phyloP scores from a whole-genome alignment of 2,113 vertebrate genomes.

The Excalfactoria chinensis region DNA sequence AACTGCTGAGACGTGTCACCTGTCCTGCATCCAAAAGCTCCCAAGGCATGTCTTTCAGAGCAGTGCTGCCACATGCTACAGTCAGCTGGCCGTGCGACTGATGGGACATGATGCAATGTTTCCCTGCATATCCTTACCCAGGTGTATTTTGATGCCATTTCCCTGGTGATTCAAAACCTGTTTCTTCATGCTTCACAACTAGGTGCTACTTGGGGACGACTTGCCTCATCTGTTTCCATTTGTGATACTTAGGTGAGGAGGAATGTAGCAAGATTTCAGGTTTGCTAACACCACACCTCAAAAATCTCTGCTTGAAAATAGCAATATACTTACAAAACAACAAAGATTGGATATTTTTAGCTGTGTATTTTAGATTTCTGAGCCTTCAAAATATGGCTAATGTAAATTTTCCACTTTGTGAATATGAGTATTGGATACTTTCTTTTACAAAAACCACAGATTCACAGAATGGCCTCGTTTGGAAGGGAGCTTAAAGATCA shows the following conservation, averaged over 20 bases:
- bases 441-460: background rate
- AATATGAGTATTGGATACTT: background rate
- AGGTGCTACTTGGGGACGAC: background rate
- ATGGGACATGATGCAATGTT: background rate
- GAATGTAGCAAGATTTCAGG: background rate
- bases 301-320: background rate
- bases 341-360: background rate
- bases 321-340: background rate
- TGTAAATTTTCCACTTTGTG: background rate
- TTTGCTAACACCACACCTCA: background rate
- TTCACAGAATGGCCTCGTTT: too few species aligned
- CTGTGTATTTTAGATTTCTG: background rate
- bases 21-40: rapidly evolving
- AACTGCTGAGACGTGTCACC: background rate
- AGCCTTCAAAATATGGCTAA: background rate
- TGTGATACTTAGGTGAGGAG: background rate
- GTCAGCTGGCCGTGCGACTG: background rate
- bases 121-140: background rate
- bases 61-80: background rate
- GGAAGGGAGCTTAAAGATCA: too few species aligned
- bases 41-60: background rate
- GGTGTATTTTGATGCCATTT: background rate
- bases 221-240: constrained; percentile 37
- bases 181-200: constrained; percentile 46
- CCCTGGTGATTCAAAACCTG: constrained; percentile 22